Base-by-base conservation (phyloP, 2,797 vertebrate genomes). In the Oryzias sinensis region DNA sequence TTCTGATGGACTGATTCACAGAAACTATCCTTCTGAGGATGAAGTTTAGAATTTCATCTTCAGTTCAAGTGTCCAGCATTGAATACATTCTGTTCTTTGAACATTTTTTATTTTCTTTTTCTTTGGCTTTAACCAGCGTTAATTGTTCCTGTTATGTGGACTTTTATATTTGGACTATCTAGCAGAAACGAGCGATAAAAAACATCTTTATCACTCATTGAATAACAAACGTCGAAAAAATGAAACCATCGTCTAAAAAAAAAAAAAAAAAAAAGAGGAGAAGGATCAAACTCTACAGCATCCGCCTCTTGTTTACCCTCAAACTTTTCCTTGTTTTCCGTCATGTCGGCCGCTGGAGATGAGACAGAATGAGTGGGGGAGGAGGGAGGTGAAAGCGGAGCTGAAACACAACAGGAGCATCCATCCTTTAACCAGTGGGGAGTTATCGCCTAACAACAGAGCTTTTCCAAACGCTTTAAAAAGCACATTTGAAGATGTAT, bases 401-500 rank as follows among this genome's bases (percentile, higher is more conserved):
- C 63, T 56, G 54, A 56, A 81, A 84, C 77, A 84, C 86, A 83
- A 86, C 82, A 56, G 83, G 85, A 83, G 85, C 84, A 86, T 80
- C 85, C 85, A 84, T 82, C 82, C 87, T 86, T 88, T 82, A 76
- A 87, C 81, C 79, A 64, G 84, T 80, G 72, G 79, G 85, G 88
- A 90, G 89, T 91, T 91, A 92, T 92, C 91, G 79, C 89, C 88
- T 52, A 70, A 82, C 81, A 68, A 82, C 90, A 91, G 90, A 90
- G 85, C 80, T 83, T 81, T 84, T 83, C 79, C 79, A 81, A 74
- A 82, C 53, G 77, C 87, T 80, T 81, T 85, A 77, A 84, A 85
- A 88, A 85, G 76, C 82, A 86, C 83, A 87, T 87, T 86, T 87
- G 79, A 85, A 87, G 85, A 89, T 87, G 83, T 81, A 88, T 89